Evolutionary conservation across 2,888 invertebrate genomes (phyloP).

Genomic region (Acanthosepion esculentum): DNA sequence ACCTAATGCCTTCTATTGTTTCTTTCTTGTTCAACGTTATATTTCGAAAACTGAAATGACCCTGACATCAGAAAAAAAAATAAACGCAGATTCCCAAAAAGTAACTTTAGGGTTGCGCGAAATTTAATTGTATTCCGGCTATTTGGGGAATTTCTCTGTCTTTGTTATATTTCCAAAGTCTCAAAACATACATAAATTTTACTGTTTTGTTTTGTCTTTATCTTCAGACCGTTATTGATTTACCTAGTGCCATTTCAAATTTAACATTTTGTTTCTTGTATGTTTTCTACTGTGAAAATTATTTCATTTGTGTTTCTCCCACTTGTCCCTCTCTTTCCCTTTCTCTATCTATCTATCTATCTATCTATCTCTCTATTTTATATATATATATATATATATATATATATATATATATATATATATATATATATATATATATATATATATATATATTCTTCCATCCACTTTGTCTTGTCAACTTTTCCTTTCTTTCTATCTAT

Average conservation of each 20-base stretch:
- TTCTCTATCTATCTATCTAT: neutral
- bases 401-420: no score
- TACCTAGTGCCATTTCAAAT: no score
- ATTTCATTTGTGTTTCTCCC: neutral
- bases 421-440: neutral
- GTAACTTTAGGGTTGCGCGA: neutral
- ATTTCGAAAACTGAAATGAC: neutral
- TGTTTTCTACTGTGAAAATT: no score
- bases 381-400: no score
- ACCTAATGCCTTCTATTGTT: no score
- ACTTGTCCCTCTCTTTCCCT: neutral
- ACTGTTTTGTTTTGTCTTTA: neutral
- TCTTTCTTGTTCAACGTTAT: neutral
- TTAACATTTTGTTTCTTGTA: no score
- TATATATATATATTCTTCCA: neutral
- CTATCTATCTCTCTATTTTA: no score
- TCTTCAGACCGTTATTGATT: no score
- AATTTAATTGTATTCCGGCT: neutral
- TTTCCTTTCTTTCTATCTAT: no score
- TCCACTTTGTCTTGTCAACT: neutral
- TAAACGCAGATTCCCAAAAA: neutral
- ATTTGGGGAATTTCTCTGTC: neutral
- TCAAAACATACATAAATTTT: constrained; percentile 33
- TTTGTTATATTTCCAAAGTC: constrained; percentile 33
- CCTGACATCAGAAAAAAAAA: neutral